Evolutionary conservation across 2,113 vertebrate species (phyloP).

Genomic region (Seriola dumerili): DNA sequence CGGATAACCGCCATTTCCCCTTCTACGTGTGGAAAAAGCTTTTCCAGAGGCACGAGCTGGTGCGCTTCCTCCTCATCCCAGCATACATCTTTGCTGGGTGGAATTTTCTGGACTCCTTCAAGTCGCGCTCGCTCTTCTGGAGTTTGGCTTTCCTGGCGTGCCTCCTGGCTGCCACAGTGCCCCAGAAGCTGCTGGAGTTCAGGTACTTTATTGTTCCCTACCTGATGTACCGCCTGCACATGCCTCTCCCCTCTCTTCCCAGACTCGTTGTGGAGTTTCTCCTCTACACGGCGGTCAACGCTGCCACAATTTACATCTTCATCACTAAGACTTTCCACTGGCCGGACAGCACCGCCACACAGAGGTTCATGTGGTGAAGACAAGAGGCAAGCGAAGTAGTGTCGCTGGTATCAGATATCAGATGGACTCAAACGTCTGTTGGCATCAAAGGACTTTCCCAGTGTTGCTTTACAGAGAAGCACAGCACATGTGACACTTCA

Average conservation of each 20-base stretch:
- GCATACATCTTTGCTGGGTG: slow-evolving; percentile 92
- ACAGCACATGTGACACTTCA: not conserved
- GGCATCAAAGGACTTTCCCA: not conserved
- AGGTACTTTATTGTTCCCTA: slow-evolving; percentile 97
- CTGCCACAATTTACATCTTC: slow-evolving; percentile 90
- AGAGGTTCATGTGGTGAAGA: slow-evolving; percentile 97
- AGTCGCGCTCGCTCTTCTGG: slow-evolving; percentile 92
- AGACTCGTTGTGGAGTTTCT: slow-evolving; percentile 89
- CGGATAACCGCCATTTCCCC: slow-evolving; percentile 95
- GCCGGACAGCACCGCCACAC: slow-evolving; percentile 88
- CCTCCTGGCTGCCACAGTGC: slow-evolving; percentile 87
- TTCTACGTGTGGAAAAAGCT: slow-evolving; percentile 96
- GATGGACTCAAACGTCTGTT: not conserved
- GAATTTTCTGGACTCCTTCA: slow-evolving; percentile 91
- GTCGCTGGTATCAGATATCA: not conserved
- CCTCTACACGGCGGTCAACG: slow-evolving; percentile 89
- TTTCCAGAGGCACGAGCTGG: slow-evolving; percentile 89
- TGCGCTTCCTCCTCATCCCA: slow-evolving; percentile 91
- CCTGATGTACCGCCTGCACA: slow-evolving; percentile 93
- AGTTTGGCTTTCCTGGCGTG: slow-evolving; percentile 89
- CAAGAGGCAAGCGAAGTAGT: not conserved
- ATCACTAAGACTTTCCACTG: slow-evolving; percentile 92
- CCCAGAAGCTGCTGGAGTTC: slow-evolving; percentile 96
- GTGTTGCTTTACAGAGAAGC: not conserved
- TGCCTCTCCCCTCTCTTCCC: slow-evolving; percentile 87